A percentile compares a stretch with the other conserved stretches of the same genome.
phyloP scores from a whole-genome alignment of 2,888 invertebrate genomes.

The Cantharis lateralis region DNA sequence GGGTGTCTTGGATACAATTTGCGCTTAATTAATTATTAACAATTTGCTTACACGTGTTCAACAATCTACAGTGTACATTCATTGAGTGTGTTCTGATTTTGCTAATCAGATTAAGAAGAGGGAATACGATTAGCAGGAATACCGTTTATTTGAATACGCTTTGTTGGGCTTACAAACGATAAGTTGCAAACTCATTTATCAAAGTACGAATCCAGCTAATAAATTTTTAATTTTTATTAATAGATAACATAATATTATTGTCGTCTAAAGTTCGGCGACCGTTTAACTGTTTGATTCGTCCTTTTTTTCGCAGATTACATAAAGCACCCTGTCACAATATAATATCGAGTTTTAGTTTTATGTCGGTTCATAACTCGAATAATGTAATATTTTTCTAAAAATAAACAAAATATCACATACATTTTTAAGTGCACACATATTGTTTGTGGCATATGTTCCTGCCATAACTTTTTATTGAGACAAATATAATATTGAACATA shows the following conservation, averaged over 20 bases:
- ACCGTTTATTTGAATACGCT: slow-evolving; percentile 14
- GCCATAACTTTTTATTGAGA: slow-evolving; percentile 12
- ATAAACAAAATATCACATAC: background rate
- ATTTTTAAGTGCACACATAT: background rate
- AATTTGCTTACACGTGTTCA: slow-evolving; percentile 17
- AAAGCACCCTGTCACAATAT: background rate
- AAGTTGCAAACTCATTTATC: slow-evolving; percentile 19
- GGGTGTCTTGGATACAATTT: background rate
- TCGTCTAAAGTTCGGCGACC: background rate
- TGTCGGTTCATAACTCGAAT: background rate
- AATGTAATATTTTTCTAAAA: background rate
- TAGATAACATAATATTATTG: background rate
- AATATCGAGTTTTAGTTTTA: background rate
- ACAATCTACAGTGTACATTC: slow-evolving; percentile 18
- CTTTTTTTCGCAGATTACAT: background rate
- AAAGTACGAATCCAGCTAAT: background rate
- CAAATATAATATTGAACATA: slow-evolving; percentile 4
- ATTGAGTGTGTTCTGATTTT: slow-evolving; percentile 21
- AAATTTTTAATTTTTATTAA: background rate
- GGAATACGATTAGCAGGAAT: slow-evolving; percentile 9
- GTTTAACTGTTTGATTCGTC: background rate
- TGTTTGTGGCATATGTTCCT: background rate
- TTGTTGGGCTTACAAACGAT: slow-evolving; percentile 16
- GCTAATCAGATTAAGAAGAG: slow-evolving; percentile 19
- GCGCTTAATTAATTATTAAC: slow-evolving; percentile 14